Percentiles rank a stretch among this genome's conserved stretches.
phyloP scores from a whole-genome alignment of 2,113 vertebrate species.

The Lophochroa leadbeateri region DNA sequence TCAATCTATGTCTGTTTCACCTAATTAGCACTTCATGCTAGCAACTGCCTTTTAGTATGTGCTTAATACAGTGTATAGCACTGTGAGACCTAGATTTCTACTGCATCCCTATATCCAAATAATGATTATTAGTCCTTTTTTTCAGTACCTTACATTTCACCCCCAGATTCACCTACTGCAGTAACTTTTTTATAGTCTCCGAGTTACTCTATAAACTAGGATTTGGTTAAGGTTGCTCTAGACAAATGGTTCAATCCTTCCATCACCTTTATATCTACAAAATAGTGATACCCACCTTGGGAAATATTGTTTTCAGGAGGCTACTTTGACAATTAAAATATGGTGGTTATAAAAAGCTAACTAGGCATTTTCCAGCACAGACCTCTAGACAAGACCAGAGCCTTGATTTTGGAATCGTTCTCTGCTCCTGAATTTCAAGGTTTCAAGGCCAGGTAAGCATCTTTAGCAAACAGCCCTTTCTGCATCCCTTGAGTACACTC shows the following conservation, averaged over 20 bases:
- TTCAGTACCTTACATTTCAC: not conserved
- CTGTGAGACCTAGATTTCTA: not conserved
- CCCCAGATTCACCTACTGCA: not conserved
- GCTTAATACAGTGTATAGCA: not conserved
- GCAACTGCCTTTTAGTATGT: not conserved
- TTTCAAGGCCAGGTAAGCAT: not conserved
- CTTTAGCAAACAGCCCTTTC: not conserved
- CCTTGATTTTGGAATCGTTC: fast-evolving
- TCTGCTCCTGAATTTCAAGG: not conserved
- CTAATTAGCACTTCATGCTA: not conserved
- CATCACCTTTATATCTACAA: not conserved
- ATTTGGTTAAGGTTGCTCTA: not conserved
- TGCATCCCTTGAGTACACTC: not conserved
- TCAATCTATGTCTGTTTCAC: not conserved
- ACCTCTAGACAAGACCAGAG: not conserved
- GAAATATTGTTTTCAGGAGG: not conserved
- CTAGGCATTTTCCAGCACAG: not conserved
- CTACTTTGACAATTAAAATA: not conserved
- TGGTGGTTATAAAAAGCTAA: not conserved
- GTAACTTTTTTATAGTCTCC: not conserved
- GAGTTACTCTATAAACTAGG: not conserved
- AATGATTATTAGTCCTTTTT: not conserved
- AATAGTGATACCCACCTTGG: not conserved
- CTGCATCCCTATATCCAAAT: not conserved
- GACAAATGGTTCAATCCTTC: not conserved